Base-by-base conservation (phyloP, 2,797 vertebrate species). In the Fistularia commersonii region DNA sequence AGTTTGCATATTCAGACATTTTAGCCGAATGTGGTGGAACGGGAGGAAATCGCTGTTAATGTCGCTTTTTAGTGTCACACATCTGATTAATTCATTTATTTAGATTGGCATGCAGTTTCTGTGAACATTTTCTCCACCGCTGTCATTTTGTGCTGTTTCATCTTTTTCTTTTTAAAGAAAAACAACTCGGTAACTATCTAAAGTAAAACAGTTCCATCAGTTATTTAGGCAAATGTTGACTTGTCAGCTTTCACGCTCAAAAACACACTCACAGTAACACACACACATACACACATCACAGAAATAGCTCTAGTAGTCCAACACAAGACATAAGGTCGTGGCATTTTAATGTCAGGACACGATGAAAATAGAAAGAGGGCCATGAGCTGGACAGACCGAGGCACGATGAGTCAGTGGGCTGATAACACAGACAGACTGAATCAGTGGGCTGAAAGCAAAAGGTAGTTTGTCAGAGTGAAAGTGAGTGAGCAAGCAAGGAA, bases 401-500 rank as follows among this genome's bases (percentile, higher is more conserved):
- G 78, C 80, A 68, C 74, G 55, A 57, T 85, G 83, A 87, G 69
- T 87, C 81, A 87, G 70, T 77, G 57, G 69, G 64, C 76, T 62
- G 76, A 86, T 78, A 80, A 77, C 69, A 62, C 67, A 78, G 79
- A 84, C 67, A 45, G 66, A 74, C 75, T 80, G 78, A 81, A 57
- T 79, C 79, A 84, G 76, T 78, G 67, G 67, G 64, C 65, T 74
- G 73, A 79, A 72, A 79, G 74, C 61, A 75, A 57, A 69, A 72
- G 66, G 70, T 42, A 1, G 57, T 69, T 57, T 42, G 60, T 41
- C 32, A 10, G 41, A 10, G 41, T n/a, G 54, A 34, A 56, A 41
- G 42, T 48, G 13, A 32, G 41, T 32, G 39, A 41, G 45, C 14
- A 23, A 23, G 23, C 23, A 4, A 23, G 23, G 40, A 42, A 35